Base-by-base conservation (phyloP, 2,888 invertebrate species). In the Imbricaverruca yamaguchii region DNA sequence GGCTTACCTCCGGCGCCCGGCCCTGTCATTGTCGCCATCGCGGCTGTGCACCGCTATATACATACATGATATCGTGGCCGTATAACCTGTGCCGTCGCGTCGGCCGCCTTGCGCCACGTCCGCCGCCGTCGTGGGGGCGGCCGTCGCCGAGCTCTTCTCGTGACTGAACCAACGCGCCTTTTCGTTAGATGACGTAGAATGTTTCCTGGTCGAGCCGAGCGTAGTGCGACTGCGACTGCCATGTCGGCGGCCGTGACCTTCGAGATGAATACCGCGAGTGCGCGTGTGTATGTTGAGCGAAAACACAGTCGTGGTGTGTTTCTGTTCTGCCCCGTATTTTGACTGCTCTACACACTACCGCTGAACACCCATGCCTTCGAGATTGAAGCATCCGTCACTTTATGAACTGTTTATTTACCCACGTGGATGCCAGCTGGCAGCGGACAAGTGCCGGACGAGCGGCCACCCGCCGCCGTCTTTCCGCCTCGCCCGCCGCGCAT, bases 51-150 rank as follows among this genome's bases (percentile, higher is more conserved):
- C 69, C 15, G 39, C 61, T 25, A 13, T 69, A 69, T 69, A 69
- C 69, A 69, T 69, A 69, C 69, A 69, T 69, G 69, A 39, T 69
- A 69, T 39, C 15, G 69, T 69, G 69, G 0, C 69, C 39, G 69
- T 69, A 39, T 39, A 69, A 69, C 1, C 13, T 1, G 23, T 39
- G 69, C 13, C 8, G 39, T 69, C 39, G 39, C 39, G 39, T 39
- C 39, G 39, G 39, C 39, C 39, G 39, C 4, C 39, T 39, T 4
- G 39, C 39, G 39, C 39, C 39, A 12, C 23, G 23, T 23, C n/a
- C 8, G 23, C 23, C 67, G 12, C 63, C 0, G 10, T 10, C 9
- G n/a, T 21, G 63, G 11, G 10, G 67, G 23, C 25, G 23, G 39
- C 69, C 69, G 7, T 10, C 69, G 39, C 69, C 67, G 23, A 25